Base-by-base conservation (phyloP, 2,113 vertebrate genomes). In the Percina caprodes region DNA sequence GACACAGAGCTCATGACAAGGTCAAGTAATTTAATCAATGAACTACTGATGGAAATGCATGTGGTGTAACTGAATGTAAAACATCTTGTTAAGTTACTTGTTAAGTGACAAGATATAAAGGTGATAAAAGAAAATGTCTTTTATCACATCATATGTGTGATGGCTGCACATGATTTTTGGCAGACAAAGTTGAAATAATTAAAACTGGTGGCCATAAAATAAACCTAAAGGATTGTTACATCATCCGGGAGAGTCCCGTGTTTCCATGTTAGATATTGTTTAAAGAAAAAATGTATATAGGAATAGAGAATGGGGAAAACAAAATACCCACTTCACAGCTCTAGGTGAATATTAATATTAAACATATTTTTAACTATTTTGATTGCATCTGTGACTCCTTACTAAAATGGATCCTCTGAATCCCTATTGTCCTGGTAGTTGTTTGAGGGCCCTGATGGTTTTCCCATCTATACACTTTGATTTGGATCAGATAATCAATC, bases 21-120 rank as follows among this genome's bases (percentile, higher is more conserved):
- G 10, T 58, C 21, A 7, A 46, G 16, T 74, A 79, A 84, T 82
- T 46, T 26, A 79, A 90, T 88, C 81, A 89, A 21, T 23, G 48
- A 60, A 51, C 19, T 45, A 51, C 35, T 58, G 72, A 82, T 68
- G 71, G 35, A 73, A 24, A 21, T n/a, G 51, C 39, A 30, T 71
- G 49, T 63, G 21, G 13, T 51, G 8, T 30, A 16, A 71, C 21
- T 58, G 33, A 74, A 68, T 66, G 13, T 58, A 77, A 80, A 80
- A 23, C 24, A 58, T 33, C 11, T n/a, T 30, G 15, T 0, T 30
- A 39, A 48, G 55, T 60, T 52, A 63, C 19, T 30, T 30, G 30
- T 30, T 30, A 30, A 30, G 30, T 68, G 46, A 73, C 24, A 33
- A 52, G 63, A 42, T 56, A n/a, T 45, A 45, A 54, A 71, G 12